Conservation (phyloP, 2,797 vertebrate species). For the Amniataba percoides region DNA sequence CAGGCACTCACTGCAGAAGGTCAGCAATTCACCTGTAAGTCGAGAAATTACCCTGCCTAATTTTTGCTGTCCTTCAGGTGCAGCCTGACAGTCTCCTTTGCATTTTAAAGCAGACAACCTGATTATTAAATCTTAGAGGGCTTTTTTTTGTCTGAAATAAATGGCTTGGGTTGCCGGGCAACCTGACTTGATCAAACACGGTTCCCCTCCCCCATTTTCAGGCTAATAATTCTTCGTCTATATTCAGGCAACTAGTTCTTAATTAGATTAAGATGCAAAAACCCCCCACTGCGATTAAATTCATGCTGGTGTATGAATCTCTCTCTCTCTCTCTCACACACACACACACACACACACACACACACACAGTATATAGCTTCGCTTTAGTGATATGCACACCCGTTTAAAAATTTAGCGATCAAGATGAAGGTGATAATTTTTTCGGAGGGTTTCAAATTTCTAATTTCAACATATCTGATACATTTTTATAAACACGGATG, state of each 20-base stretch:
- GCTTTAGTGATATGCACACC: constrained; percentile 7
- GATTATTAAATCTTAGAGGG: constrained; percentile 73
- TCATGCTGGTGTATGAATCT: constrained; percentile 38
- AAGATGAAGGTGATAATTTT: constrained; percentile 1
- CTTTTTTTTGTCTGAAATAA: constrained; percentile 62
- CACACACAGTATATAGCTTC: neutral
- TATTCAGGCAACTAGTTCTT: constrained; percentile 72
- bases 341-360: neutral
- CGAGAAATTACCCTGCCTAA: constrained; percentile 65
- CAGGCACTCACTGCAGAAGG: constrained; percentile 59
- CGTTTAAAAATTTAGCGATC: constrained; percentile 24
- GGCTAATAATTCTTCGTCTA: constrained; percentile 76
- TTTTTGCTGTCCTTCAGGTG: constrained; percentile 74
- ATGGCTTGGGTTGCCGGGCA: constrained; percentile 74
- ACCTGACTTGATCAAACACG: constrained; percentile 70
- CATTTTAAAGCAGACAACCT: constrained; percentile 73
- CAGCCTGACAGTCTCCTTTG: constrained; percentile 67
- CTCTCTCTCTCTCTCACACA: too few species aligned
- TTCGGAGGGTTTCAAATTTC: neutral
- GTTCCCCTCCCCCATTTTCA: constrained; percentile 61
- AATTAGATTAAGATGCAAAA: constrained; percentile 79
- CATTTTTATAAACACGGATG: neutral
- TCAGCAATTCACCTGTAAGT: constrained; percentile 69
- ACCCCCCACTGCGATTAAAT: constrained; percentile 34
- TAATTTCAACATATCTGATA: constrained; percentile 8